Evolutionary conservation across 1,140 invertebrate species (phyloP).

Genomic region (Centruroides vittatus): DNA sequence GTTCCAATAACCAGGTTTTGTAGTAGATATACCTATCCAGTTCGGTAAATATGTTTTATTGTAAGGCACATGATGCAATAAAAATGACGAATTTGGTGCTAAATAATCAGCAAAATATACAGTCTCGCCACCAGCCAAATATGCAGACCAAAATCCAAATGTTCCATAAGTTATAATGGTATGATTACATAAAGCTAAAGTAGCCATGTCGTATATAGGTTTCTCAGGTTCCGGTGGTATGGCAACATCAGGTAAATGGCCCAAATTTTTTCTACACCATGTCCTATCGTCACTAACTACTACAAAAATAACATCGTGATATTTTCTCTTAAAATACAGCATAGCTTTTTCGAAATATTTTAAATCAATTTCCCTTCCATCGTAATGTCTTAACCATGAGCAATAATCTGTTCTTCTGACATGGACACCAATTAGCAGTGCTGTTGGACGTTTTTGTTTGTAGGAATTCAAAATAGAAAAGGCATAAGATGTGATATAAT

Average conservation of each 20-base stretch:
- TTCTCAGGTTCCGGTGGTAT: constrained; percentile 2
- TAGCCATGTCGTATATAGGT: constrained; percentile 24
- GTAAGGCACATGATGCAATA: neutral
- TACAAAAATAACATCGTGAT: constrained; percentile 34
- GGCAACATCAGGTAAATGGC: constrained; percentile 21
- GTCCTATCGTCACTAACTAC: constrained; percentile 44
- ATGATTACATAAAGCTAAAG: constrained; percentile 47
- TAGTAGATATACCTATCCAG: constrained; percentile 12
- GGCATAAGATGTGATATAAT: neutral
- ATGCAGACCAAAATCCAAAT: constrained; percentile 50
- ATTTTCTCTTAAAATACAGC: constrained; percentile 39
- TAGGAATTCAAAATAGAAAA: constrained; percentile 9
- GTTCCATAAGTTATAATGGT: constrained; percentile 52
- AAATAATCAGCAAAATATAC: constrained; percentile 22
- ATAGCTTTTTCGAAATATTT: constrained; percentile 41
- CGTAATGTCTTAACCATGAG: constrained; percentile 35
- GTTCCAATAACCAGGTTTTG: constrained; percentile 6
- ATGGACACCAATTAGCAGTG: constrained; percentile 39
- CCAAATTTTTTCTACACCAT: constrained; percentile 36
- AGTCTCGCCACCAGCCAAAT: constrained; percentile 40
- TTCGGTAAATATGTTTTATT: constrained; percentile 11
- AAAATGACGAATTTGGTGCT: constrained; percentile 1
- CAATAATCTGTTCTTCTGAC: constrained; percentile 45
- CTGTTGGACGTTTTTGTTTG: no score
- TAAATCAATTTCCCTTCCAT: constrained; percentile 34